These are phyloP conservation scores for Pelmatolapia mariae DNA, from an alignment of 2,113 vertebrate species.

Conservation along the genomic window DNA sequence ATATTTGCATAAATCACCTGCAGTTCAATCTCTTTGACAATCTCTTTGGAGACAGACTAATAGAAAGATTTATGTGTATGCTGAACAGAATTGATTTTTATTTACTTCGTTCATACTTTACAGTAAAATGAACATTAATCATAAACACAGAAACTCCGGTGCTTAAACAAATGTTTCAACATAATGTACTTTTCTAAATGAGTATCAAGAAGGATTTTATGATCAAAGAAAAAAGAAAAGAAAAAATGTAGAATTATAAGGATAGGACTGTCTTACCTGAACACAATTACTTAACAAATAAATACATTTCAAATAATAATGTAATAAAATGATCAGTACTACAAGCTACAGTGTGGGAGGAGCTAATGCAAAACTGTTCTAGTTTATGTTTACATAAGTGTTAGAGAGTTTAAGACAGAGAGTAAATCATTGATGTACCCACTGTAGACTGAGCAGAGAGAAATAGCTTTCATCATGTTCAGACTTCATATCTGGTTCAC, in stretches of 20 bases:
- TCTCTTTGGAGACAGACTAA: not conserved
- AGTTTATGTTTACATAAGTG: not conserved
- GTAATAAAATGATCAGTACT: accelerated
- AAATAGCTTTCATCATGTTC: not conserved
- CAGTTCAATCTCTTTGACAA: not conserved
- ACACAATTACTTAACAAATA: accelerated
- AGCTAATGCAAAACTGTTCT: not conserved
- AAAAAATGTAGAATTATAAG: not conserved
- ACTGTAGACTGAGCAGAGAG: not conserved
- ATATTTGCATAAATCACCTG: not conserved
- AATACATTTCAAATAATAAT: not conserved
- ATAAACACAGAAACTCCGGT: not conserved
- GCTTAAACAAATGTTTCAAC: accelerated
- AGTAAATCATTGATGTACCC: accelerated
- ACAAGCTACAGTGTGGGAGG: not conserved
- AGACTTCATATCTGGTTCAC: accelerated
- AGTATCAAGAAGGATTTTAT: not conserved
- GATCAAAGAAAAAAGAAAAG: accelerated
- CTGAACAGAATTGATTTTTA: accelerated
- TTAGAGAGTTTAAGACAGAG: accelerated
- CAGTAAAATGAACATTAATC: not conserved
- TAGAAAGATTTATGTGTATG: accelerated
- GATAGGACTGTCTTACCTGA: not conserved
- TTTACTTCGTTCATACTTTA: not conserved
- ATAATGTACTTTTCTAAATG: not conserved